These are phyloP conservation scores for Cacatua alba DNA, from an alignment of 2,113 vertebrate species.

Conservation along the genomic window DNA sequence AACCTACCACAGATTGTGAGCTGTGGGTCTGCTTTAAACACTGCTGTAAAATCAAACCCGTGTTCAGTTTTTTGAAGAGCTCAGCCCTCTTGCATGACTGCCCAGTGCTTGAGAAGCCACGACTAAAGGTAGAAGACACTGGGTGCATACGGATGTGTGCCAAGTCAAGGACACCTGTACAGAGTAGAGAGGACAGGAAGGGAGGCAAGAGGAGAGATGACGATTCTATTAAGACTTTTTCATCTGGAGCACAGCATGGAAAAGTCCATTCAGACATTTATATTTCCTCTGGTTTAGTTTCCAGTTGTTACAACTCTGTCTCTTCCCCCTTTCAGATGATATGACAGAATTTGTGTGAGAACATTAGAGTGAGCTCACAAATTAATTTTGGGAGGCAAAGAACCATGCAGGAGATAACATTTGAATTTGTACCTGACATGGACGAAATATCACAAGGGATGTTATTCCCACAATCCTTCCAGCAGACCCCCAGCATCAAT, in stretches of 20 bases:
- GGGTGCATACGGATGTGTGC: fast-evolving
- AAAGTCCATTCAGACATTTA: background rate
- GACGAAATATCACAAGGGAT: background rate
- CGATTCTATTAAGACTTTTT: background rate
- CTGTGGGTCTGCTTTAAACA: background rate
- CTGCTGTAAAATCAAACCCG: background rate
- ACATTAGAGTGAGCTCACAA: background rate
- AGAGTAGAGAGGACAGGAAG: background rate
- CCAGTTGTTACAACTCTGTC: background rate
- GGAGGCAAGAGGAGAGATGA: background rate
- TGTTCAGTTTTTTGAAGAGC: background rate
- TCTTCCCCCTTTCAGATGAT: background rate
- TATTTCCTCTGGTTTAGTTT: background rate
- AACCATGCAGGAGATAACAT: background rate
- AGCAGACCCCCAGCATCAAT: background rate
- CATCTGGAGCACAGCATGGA: background rate
- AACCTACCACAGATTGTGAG: background rate
- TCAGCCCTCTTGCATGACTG: background rate
- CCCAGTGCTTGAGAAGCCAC: background rate
- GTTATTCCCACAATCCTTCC: background rate
- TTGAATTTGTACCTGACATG: background rate
- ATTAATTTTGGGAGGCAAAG: background rate
- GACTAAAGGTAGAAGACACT: fast-evolving
- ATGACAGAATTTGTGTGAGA: background rate
- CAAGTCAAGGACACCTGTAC: background rate